Base-by-base conservation (phyloP, 1,140 invertebrate genomes). In the Zaprionus ghesquierei region DNA sequence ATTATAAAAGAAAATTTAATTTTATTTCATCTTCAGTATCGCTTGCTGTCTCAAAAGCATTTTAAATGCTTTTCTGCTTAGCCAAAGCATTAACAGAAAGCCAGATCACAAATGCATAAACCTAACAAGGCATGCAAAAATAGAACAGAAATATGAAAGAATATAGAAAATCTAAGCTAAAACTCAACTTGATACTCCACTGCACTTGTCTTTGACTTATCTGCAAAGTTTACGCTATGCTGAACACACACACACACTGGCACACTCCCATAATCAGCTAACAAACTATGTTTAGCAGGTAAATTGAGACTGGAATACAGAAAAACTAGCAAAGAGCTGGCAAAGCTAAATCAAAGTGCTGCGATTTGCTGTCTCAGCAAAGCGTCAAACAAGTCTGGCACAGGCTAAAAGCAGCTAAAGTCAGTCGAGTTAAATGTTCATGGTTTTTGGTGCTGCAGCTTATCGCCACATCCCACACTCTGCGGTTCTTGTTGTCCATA, bases 171-270 rank as follows among this genome's bases (percentile, higher is more conserved):
- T 84, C 56, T 64, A 59, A 76, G 50, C 59, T 72, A 22, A 59
- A 84, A 82, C 59, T 75, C 63, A 75, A 72, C 80, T 69, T 23
- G 55, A 68, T 86, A 77, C 61, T 89, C 76, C 58, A 55, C 75
- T 79, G 82, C 75, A 76, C 68, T 76, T 76, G 79, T 76, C 79
- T 87, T 69, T 85, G 84, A 89, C 84, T 86, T 86, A 86, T 86
- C 82, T 86, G 49, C 51, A 27, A 69, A 64, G 49, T 79, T 89
- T 77, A 89, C 82, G 84, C 79, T 86, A 75, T 76, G 68, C 75
- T 89, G 82, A 72, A 49, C 84, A 87, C 65, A 70, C 41, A 27
- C 33, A 51, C 27, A 35, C 15, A 31, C 29, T 31, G 20, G 33
- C 41, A 54, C 38, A 61, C 50, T 25, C 20, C 50, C 55, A 62